A percentile compares a stretch with the other conserved stretches of the same genome.
phyloP scores from a whole-genome alignment of 2,797 vertebrate genomes.

The Squalus acanthias region DNA sequence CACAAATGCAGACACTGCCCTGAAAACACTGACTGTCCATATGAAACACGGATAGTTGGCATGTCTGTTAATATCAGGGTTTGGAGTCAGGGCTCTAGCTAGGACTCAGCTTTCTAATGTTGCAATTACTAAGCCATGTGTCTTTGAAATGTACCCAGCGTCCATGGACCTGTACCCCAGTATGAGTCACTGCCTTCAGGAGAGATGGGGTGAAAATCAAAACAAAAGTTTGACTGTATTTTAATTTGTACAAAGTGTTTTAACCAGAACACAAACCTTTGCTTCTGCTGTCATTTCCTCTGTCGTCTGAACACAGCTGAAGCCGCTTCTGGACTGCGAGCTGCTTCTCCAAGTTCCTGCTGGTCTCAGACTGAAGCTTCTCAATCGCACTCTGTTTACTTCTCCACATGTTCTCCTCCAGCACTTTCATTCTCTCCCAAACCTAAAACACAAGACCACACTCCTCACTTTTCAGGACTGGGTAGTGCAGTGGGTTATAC shows the following conservation, averaged over 20 bases:
- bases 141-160: neutral
- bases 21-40: neutral
- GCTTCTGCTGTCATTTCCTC: neutral
- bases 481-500: neutral
- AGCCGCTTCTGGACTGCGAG: conserved; percentile 32
- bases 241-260: neutral
- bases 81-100: neutral
- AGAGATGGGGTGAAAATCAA: neutral
- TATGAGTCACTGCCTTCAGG: neutral
- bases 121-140: neutral
- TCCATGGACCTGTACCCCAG: neutral
- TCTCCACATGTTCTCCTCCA: conserved; percentile 29
- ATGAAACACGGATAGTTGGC: neutral
- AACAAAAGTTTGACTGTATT: neutral
- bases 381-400: neutral
- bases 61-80: neutral
- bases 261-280: conserved; percentile 13
- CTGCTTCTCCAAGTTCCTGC: conserved; percentile 13
- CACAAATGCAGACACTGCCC: neutral
- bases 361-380: conserved; percentile 14
- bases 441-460: neutral
- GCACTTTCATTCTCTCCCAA: conserved; percentile 32
- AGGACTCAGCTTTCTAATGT: neutral
- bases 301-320: neutral
- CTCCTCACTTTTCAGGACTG: neutral